Evolutionary conservation across 1,140 invertebrate genomes (phyloP).

Genomic region (Orius laevigatus): DNA sequence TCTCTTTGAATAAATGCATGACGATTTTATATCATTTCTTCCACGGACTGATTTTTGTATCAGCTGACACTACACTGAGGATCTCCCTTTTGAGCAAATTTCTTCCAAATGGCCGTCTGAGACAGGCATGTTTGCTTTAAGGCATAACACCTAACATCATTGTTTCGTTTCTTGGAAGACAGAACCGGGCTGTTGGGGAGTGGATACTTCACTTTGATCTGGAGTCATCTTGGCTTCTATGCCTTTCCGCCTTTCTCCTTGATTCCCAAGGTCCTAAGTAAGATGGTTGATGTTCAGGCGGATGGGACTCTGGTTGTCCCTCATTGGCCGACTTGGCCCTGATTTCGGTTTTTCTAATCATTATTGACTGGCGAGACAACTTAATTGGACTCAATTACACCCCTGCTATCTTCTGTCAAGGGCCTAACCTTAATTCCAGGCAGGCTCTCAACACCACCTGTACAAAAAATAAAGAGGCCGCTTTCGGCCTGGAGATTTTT

Average conservation of each 20-base stretch:
- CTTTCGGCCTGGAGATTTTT: too few relatives aligned
- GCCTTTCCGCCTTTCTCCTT: background rate
- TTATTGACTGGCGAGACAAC: background rate
- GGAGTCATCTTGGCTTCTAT: background rate
- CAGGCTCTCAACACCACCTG: background rate
- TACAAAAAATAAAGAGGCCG: background rate
- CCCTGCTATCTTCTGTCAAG: background rate
- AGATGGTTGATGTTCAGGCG: background rate
- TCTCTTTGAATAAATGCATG: too few relatives aligned
- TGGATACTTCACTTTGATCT: background rate
- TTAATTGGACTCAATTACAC: background rate
- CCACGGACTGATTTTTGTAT: too few relatives aligned
- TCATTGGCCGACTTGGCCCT: background rate
- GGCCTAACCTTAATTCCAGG: background rate
- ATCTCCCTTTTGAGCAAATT: background rate
- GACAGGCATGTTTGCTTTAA: background rate
- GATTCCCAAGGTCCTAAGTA: background rate
- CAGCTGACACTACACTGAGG: too few relatives aligned
- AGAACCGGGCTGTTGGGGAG: background rate
- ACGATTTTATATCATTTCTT: too few relatives aligned
- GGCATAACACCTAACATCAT: too few relatives aligned
- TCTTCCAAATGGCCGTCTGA: background rate
- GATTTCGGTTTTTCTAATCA: background rate
- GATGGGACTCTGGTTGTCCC: background rate
- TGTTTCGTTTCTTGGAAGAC: background rate